phyloP scores from a whole-genome alignment of 2,797 vertebrate species.

The Sparidentex hasta region DNA sequence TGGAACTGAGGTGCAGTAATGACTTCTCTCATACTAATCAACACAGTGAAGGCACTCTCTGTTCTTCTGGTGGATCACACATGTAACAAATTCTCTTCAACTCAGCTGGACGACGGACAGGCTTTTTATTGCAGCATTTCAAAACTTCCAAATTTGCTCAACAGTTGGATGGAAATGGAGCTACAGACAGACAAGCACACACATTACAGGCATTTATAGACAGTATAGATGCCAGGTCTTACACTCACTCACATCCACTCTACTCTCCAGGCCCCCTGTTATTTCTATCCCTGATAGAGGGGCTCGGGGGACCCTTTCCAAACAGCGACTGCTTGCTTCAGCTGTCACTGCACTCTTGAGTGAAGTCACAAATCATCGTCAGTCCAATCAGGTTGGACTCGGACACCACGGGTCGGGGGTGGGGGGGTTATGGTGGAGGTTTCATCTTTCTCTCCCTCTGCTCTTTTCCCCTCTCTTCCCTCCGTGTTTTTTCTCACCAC shows the following conservation, averaged over 20 bases:
- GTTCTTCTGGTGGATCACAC: conserved; percentile 9
- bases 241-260: conserved; percentile 30
- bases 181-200: conserved; percentile 20
- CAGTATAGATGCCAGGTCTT: conserved; percentile 34
- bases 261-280: conserved; percentile 30
- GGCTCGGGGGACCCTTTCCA: conserved; percentile 76
- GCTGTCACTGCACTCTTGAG: conserved; percentile 88
- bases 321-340: conserved; percentile 87
- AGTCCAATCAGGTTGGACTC: conserved; percentile 77
- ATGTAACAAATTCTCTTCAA: conserved; percentile 45
- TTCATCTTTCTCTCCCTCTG: conserved; percentile 55
- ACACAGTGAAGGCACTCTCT: neutral
- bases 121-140: conserved; percentile 61
- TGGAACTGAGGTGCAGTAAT: neutral
- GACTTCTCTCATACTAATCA: neutral
- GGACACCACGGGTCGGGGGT: conserved; percentile 51
- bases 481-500: neutral
- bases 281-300: conserved; percentile 46
- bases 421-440: conserved; percentile 84
- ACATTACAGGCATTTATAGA: conserved; percentile 36
- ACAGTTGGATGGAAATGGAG: conserved; percentile 44
- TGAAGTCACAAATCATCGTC: conserved; percentile 85
- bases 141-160: conserved; percentile 45
- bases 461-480: conserved; percentile 7
- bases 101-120: conserved; percentile 38